These are phyloP conservation scores for Oscheius sp. DNA, from an alignment of 2,888 invertebrate species.

Conservation along the genomic window DNA sequence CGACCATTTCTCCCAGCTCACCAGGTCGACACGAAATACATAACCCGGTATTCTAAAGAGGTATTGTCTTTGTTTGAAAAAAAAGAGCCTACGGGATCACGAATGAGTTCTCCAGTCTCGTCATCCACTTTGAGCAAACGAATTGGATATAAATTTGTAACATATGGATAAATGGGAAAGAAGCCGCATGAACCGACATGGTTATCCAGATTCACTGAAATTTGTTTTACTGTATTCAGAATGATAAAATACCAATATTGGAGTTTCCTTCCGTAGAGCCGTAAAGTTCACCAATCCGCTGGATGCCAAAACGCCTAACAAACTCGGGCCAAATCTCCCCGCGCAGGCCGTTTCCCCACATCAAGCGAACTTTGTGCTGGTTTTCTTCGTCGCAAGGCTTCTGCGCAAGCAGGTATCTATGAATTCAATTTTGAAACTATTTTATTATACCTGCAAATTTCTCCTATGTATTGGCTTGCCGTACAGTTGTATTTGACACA, in stretches of 20 bases:
- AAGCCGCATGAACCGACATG: conserved; percentile 89
- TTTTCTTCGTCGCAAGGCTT: conserved; percentile 71
- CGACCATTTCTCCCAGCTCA: conserved; percentile 94
- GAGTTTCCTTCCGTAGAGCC: conserved; percentile 98
- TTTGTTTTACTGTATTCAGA: too few relatives aligned
- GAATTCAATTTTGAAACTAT: not conserved
- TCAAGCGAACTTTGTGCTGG: conserved; percentile 76
- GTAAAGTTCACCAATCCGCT: conserved; percentile 88
- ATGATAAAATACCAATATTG: conserved; percentile 84
- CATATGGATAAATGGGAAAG: conserved; percentile 81
- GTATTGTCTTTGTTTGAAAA: not conserved
- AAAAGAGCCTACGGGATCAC: conserved; percentile 74
- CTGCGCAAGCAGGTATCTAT: conserved; percentile 73
- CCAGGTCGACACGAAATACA: conserved; percentile 83
- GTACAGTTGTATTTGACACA: conserved; percentile 59
- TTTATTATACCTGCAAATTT: conserved; percentile 72
- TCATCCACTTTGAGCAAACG: conserved; percentile 89
- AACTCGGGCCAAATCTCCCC: conserved; percentile 93
- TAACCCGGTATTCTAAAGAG: conserved; percentile 77
- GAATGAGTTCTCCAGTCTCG: conserved; percentile 86
- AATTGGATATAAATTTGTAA: conserved; percentile 89
- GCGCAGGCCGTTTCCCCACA: conserved; percentile 91
- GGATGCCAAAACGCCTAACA: conserved; percentile 84
- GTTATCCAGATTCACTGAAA: conserved; percentile 85
- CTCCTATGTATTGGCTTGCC: conserved; percentile 73